Percentiles rank a stretch among this genome's conserved stretches.
Conservation (phyloP, 1,140 invertebrate genomes). For the Nixonia krombeini region DNA sequence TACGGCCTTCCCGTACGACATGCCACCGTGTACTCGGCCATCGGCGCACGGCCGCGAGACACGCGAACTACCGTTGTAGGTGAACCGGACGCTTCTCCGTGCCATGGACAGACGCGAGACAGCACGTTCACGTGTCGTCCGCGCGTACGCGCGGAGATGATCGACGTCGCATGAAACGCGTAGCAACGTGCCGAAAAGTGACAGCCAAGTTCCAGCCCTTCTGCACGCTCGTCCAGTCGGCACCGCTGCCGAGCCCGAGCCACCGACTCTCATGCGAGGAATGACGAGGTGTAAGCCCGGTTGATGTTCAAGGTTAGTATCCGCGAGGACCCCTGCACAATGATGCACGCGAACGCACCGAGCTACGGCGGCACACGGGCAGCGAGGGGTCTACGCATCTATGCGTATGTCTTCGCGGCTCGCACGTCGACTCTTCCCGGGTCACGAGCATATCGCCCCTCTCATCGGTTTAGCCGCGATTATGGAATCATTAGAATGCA, state of each 20-base stretch:
- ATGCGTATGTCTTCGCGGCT: too few relatives aligned
- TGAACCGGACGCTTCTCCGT: not conserved
- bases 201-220: too few relatives aligned
- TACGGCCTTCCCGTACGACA: not conserved
- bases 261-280: not conserved
- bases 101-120: conserved; percentile 1
- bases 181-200: not conserved
- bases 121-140: conserved; percentile 5
- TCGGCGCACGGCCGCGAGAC: too few relatives aligned
- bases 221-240: too few relatives aligned
- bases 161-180: conserved; percentile 17
- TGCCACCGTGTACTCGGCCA: too few relatives aligned
- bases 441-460: too few relatives aligned
- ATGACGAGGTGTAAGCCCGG: conserved; percentile 43
- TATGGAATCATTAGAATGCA: not conserved
- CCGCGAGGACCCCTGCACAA: not conserved
- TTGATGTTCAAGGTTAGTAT: conserved; percentile 45
- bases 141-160: conserved; percentile 8
- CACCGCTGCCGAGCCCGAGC: not conserved
- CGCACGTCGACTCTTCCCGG: too few relatives aligned
- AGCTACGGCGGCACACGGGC: too few relatives aligned
- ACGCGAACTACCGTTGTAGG: too few relatives aligned
- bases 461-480: too few relatives aligned
- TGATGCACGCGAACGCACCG: too few relatives aligned
- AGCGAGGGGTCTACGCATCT: too few relatives aligned